A percentile compares a stretch with the other conserved stretches of the same genome.
phyloP scores from a whole-genome alignment of 2,113 vertebrate species.

The Corythornis cristatus region DNA sequence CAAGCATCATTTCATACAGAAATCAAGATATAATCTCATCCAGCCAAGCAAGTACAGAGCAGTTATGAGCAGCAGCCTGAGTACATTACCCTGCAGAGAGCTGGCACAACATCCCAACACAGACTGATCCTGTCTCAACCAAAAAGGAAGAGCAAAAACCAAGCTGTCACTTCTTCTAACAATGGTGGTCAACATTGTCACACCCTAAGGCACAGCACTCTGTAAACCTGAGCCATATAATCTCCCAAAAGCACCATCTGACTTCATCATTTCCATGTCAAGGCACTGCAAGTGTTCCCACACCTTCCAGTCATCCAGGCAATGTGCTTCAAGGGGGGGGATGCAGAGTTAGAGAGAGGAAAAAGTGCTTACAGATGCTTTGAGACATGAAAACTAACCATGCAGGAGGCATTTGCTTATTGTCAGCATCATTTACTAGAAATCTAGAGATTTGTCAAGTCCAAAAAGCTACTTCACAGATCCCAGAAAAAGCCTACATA shows the following conservation, averaged over 20 bases:
- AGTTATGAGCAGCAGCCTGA: neutral
- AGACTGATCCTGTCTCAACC: neutral
- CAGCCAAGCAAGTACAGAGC: neutral
- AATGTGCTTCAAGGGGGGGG: accelerated
- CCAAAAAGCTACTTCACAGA: neutral
- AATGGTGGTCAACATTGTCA: neutral
- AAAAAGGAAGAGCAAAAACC: neutral
- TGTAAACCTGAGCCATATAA: neutral
- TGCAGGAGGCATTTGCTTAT: neutral
- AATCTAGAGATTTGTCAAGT: neutral
- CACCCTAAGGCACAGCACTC: neutral
- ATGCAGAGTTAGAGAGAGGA: neutral
- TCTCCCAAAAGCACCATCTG: neutral
- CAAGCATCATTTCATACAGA: neutral
- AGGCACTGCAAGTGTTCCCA: neutral
- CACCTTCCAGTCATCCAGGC: neutral
- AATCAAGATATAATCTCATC: neutral
- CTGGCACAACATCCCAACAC: neutral
- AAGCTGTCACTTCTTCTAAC: neutral
- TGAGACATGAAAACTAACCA: neutral
- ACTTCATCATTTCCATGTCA: neutral
- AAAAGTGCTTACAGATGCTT: neutral
- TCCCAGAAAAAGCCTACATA: neutral
- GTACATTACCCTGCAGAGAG: neutral
- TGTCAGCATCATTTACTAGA: neutral